A percentile compares a stretch with the other conserved stretches of the same genome.
Conservation (phyloP, 2,888 invertebrate genomes). For the Orchestes rusci region DNA sequence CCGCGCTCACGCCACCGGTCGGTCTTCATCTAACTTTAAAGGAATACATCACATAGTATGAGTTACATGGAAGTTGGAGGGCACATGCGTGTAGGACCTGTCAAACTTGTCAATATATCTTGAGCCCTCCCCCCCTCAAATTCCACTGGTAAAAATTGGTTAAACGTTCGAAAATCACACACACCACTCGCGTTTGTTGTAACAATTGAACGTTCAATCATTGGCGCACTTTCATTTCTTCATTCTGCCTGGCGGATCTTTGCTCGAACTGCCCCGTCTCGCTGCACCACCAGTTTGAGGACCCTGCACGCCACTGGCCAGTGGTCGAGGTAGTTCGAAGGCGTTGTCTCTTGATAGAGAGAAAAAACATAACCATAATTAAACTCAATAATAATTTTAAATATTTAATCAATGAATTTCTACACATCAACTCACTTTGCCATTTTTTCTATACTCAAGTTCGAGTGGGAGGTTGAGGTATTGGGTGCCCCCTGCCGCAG, state of each 20-base stretch:
- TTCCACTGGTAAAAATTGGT: too few relatives aligned
- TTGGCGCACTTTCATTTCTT: slow-evolving; percentile 36
- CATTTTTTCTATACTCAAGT: slow-evolving; percentile 45
- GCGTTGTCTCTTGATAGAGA: too few relatives aligned
- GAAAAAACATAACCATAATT: too few relatives aligned
- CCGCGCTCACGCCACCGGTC: too few relatives aligned
- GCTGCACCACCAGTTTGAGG: slow-evolving; percentile 49
- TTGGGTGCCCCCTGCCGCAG: slow-evolving; percentile 42
- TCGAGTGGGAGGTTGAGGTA: slow-evolving; percentile 42
- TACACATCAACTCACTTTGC: slow-evolving; percentile 48
- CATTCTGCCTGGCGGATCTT: slow-evolving; percentile 40
- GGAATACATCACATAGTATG: slow-evolving; percentile 15
- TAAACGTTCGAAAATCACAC: too few relatives aligned
- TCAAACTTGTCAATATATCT: too few relatives aligned
- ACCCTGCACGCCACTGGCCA: slow-evolving; percentile 32
- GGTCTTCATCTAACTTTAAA: slow-evolving; percentile 9
- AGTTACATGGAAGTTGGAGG: slow-evolving; percentile 11
- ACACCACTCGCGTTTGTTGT: too few relatives aligned
- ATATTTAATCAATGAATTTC: too few relatives aligned
- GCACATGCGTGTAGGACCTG: too few relatives aligned
- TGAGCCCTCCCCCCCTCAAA: too few relatives aligned
- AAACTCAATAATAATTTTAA: too few relatives aligned
- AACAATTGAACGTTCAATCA: too few relatives aligned
- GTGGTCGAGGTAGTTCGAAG: background rate
- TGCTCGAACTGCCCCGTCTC: slow-evolving; percentile 50